Evolutionary conservation across 2,888 invertebrate species (phyloP), one percentile per base, ranked within the genome.

Genomic region (Spodoptera picta): DNA sequence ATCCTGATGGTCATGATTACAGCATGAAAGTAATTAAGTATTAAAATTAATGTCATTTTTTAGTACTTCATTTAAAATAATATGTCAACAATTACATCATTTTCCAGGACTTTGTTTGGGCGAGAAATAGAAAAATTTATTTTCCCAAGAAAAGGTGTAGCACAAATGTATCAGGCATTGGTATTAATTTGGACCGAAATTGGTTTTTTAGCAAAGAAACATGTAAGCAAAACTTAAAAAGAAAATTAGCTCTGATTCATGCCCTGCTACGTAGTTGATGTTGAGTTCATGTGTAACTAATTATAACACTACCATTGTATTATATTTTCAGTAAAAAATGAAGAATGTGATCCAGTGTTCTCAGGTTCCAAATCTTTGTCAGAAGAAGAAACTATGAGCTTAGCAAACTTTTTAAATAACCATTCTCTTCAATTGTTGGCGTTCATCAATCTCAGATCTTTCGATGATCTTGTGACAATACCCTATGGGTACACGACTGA

Each of bases 1-100:
- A 94, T 80, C 93, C 93, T 60, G 94, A 94, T 87, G 94, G 94
- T 24, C 93, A 91, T 82, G 82, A 74, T 10, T 89, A 83, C 68
- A 92, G 89, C 61, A 83, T 83, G 66, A 73, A 77, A 83, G 93
- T 93, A 83, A 76, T 60, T 27, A 27, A 27, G 27, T 41, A 60
- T 41, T 42, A 0, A 4, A n/a, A 23, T 14, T 52, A 36, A 36
- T 36, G 2, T 6, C 7, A 36, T 36, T 36, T 19, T 27, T 27
- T 27, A 27, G 3, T 27, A 27, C 27, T 27, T 36, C 36, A 36
- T 2, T 36, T 7, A 31, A 31, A 31, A 4, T 31, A 36, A 36
- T 36, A 36, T 9, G 7, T 36, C 36, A 36, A 36, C 7, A 36
- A 36, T 9, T 36, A 36, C 6, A 36, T 9, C 36, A 9, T 7